Evolutionary conservation across 2,797 vertebrate species (phyloP), one percentile per base, ranked within the genome.

Genomic region (Gorsachius magnificus): DNA sequence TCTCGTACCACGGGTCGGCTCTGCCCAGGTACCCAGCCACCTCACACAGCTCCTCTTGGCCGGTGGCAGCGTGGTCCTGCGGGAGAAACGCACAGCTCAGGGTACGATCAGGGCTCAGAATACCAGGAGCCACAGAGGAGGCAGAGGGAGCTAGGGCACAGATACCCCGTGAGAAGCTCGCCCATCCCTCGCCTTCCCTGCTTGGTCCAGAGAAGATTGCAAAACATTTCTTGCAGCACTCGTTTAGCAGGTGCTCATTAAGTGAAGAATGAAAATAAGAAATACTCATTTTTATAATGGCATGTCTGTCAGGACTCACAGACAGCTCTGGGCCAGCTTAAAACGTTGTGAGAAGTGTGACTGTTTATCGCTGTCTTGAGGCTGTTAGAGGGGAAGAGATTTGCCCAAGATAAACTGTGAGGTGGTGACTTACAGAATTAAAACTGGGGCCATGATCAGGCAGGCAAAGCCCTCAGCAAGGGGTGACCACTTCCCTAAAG

Each of bases 1-100:
- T 99, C 95, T 99, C 98, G 2, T 99, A 99, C 99, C 99, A 99
- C 0, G 98, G 99, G 96, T 99, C 99, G 4, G 98, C 98, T 56
- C 97, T 98, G 96, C 99, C 98, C 96, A 99, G 97, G 96, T 99
- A 99, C 6, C 98, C 86, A 3, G 99, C 99, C 71, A 99, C 96
- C 93, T 98, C 96, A 31, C 99, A 99, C 66, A 96, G 97, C 71
- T 98, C 98, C 5, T 89, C 96, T 15, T 90, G 97, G 61, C 74
- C 10, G 3, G 91, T 70, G 16, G 84, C 65, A 31, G 92, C 2
- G 0, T 86, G 96, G 45, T 98, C 98, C 98, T 99, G 93, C 1
- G 11, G 87, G 26, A 90, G 22, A 78, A 18, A 74, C 5, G 80
- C 90, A 60, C 33, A 82, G 56, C 41, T 90, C 61, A 63, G 24